These are phyloP conservation scores for Leptodactylus fuscus DNA, from an alignment of 2,113 vertebrate genomes.

Conservation along the genomic window DNA sequence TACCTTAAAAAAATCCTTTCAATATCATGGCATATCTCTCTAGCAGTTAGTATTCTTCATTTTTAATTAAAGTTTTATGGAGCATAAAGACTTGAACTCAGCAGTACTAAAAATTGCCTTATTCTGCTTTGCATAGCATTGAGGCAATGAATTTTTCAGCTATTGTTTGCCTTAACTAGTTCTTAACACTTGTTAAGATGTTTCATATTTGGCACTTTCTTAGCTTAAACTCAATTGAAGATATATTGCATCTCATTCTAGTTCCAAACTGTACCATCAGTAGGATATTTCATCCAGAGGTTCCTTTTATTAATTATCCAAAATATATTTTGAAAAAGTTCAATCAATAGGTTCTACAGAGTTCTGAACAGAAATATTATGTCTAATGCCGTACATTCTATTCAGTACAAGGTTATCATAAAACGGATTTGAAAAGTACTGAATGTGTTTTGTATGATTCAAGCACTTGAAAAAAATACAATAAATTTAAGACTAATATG, in stretches of 20 bases:
- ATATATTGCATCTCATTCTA: conserved; percentile 59
- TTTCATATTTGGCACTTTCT: conserved; percentile 58
- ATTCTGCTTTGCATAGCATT: conserved; percentile 61
- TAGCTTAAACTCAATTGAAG: conserved; percentile 42
- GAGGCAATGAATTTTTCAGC: conserved; percentile 60
- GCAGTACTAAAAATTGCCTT: conserved; percentile 42
- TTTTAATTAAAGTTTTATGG: conserved; percentile 61
- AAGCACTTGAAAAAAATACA: too few relatives aligned
- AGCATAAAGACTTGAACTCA: conserved; percentile 60
- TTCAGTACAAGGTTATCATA: neutral
- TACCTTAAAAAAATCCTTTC: conserved; percentile 37
- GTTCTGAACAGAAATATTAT: neutral
- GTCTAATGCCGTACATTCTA: neutral
- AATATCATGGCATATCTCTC: conserved; percentile 52
- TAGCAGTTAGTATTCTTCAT: conserved; percentile 55
- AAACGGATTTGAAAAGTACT: neutral
- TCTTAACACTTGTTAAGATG: conserved; percentile 52
- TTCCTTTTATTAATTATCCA: conserved; percentile 58
- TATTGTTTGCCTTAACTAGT: conserved; percentile 57
- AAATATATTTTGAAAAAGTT: conserved; percentile 57
- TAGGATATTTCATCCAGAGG: conserved; percentile 48
- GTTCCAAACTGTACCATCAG: neutral
- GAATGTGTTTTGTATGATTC: neutral
- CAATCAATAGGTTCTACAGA: neutral
- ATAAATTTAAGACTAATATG: too few relatives aligned